Evolutionary conservation across 1,140 invertebrate genomes (phyloP).

Genomic region (Zaprionus taronus): DNA sequence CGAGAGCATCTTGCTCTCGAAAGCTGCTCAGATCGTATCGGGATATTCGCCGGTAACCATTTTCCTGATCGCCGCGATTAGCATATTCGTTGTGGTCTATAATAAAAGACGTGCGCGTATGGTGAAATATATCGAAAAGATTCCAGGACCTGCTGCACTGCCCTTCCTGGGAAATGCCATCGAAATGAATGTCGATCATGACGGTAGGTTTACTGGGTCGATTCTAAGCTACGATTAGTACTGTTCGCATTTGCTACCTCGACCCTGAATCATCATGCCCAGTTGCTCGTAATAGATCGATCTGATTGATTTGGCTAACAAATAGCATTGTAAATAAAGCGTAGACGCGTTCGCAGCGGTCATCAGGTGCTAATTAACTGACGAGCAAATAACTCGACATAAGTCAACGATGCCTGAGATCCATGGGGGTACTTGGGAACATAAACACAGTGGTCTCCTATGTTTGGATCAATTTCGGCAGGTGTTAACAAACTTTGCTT

Average conservation of each 20-base stretch:
- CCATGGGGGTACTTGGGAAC: neutral
- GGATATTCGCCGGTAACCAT: constrained; percentile 78
- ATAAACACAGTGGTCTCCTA: neutral
- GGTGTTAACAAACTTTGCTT: constrained; percentile 70
- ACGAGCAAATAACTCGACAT: constrained; percentile 20
- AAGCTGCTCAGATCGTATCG: constrained; percentile 66
- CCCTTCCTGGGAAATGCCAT: constrained; percentile 87
- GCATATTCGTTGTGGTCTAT: constrained; percentile 77
- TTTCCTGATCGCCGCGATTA: constrained; percentile 62
- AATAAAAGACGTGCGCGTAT: constrained; percentile 83
- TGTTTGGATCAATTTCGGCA: constrained; percentile 9
- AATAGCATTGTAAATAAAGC: constrained; percentile 31
- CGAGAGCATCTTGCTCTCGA: constrained; percentile 76
- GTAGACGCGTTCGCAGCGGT: neutral
- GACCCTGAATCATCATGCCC: constrained; percentile 59
- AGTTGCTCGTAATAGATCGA: constrained; percentile 31
- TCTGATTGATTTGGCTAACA: constrained; percentile 49
- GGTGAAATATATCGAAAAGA: constrained; percentile 85
- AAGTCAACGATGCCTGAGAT: constrained; percentile 21
- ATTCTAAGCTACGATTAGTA: constrained; percentile 28
- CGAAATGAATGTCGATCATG: constrained; percentile 85
- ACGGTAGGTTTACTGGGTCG: constrained; percentile 74
- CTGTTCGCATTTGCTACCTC: constrained; percentile 31
- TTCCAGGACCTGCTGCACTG: constrained; percentile 86
- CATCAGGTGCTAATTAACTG: constrained; percentile 64